A percentile compares a stretch with the other conserved stretches of the same genome.
Conservation (phyloP, 2,797 vertebrate genomes). For the Anomalospiza imberbis region DNA sequence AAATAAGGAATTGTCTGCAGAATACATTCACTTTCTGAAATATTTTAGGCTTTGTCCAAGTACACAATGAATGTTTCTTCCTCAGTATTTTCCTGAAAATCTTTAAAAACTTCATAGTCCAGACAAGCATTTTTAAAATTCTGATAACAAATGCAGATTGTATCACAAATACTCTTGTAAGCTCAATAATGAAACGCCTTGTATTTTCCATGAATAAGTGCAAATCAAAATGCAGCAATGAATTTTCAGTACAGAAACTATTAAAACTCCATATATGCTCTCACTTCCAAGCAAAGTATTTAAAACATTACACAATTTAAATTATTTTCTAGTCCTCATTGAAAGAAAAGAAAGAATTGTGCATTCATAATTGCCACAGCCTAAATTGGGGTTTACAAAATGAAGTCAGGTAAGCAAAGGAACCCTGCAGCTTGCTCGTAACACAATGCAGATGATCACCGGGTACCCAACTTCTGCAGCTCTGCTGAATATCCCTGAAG, state of each 20-base stretch:
- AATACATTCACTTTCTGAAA: neutral
- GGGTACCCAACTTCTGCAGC: too few species aligned
- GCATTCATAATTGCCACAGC: neutral
- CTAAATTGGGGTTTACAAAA: neutral
- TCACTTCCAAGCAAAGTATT: neutral
- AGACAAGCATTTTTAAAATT: neutral
- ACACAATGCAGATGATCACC: neutral
- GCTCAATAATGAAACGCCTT: accelerated
- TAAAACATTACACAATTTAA: neutral
- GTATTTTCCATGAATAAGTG: neutral
- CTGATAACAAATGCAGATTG: neutral
- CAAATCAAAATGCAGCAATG: neutral
- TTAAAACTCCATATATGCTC: neutral
- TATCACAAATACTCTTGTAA: neutral
- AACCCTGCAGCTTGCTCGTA: neutral
- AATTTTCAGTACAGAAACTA: neutral
- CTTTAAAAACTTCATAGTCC: neutral
- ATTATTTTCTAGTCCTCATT: neutral
- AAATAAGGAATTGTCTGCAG: neutral
- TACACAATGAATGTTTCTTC: neutral
- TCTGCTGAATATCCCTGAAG: neutral
- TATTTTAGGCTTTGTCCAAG: neutral
- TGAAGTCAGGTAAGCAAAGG: neutral
- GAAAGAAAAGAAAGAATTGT: neutral
- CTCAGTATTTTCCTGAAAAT: neutral